Percentiles rank a stretch among this genome's conserved stretches.
Evolutionary conservation across 1,140 invertebrate species (phyloP).

Genomic region (Mercenaria mercenaria): DNA sequence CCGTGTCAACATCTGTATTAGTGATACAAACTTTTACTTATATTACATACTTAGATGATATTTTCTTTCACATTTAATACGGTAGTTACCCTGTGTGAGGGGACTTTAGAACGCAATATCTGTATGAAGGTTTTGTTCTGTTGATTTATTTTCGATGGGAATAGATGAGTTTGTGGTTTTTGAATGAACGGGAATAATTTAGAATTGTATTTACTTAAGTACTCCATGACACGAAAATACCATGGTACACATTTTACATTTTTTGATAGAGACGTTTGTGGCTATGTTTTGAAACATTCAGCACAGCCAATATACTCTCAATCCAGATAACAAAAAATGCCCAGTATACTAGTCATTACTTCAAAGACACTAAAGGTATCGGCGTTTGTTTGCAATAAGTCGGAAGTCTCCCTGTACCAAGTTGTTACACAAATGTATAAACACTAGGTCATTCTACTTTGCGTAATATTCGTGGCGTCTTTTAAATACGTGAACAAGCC

Average conservation of each 20-base stretch:
- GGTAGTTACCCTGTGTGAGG: constrained; percentile 19
- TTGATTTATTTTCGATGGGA: constrained; percentile 48
- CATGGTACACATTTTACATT: not conserved
- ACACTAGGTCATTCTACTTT: no score
- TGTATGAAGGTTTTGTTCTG: constrained; percentile 44
- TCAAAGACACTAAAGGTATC: no score
- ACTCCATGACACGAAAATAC: not conserved
- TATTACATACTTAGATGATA: constrained; percentile 12
- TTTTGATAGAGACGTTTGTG: no score
- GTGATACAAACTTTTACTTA: constrained; percentile 5
- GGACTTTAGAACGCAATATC: constrained; percentile 26
- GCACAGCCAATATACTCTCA: no score
- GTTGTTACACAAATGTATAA: no score
- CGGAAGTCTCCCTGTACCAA: no score
- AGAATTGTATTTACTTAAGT: constrained; percentile 13
- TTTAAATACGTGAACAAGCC: no score
- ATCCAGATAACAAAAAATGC: no score
- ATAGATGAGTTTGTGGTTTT: constrained; percentile 47
- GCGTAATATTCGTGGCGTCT: no score
- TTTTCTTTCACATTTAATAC: constrained; percentile 15
- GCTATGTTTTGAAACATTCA: no score
- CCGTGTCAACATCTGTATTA: constrained; percentile 22
- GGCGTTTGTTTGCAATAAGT: no score
- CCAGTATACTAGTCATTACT: no score
- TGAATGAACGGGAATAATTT: not conserved